A percentile compares a stretch with the other conserved stretches of the same genome.
Conservation (phyloP, 2,113 vertebrate species). For the Tympanuchus pallidicinctus region DNA sequence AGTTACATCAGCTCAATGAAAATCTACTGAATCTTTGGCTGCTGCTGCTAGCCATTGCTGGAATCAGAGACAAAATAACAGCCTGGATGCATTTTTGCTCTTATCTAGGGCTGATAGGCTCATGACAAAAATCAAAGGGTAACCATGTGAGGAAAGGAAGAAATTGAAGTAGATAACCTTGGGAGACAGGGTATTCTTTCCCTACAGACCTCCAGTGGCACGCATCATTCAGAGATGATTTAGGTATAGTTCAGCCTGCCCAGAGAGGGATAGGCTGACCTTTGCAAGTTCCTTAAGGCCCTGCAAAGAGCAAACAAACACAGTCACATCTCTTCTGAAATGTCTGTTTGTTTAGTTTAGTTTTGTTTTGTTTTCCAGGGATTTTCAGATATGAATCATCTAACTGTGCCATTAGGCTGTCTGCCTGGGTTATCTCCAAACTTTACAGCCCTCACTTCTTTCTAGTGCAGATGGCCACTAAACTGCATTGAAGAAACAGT, state of each 20-base stretch:
- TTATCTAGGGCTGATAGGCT: background rate
- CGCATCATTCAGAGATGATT: background rate
- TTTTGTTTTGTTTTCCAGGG: background rate
- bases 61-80: background rate
- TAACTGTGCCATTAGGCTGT: background rate
- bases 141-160: background rate
- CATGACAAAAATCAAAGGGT: background rate
- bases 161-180: background rate
- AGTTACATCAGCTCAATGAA: background rate
- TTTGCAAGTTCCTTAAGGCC: background rate
- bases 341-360: no score
- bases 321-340: background rate
- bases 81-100: background rate
- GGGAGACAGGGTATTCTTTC: background rate
- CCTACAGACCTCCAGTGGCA: background rate
- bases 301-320: background rate
- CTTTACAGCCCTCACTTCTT: background rate
- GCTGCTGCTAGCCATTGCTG: background rate
- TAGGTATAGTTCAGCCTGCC: background rate
- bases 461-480: background rate
- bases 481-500: background rate
- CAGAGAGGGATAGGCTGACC: background rate
- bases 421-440: background rate
- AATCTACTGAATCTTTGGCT: background rate
- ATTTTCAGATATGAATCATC: background rate